Conservation (phyloP, 2,797 vertebrate genomes). For the Lepilemur septentrionalis region DNA sequence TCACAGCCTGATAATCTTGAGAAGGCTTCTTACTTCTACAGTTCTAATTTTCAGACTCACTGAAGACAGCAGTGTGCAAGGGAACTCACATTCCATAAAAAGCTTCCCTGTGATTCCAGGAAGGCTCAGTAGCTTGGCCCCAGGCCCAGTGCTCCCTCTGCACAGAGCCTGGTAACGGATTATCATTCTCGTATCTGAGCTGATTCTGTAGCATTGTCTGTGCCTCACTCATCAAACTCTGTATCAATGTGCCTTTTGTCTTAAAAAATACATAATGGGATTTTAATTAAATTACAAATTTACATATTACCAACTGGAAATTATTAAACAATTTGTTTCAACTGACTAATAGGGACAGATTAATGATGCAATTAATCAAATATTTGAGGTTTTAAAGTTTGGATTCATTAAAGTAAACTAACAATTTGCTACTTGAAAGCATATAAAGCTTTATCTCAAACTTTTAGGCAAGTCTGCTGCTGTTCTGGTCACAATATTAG, state of each 20-base stretch:
- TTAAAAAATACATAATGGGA: slow-evolving; percentile 72
- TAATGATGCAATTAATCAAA: slow-evolving; percentile 85
- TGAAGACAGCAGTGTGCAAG: background rate
- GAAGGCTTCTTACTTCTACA: background rate
- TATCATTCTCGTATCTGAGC: background rate
- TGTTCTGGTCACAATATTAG: background rate
- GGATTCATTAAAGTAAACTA: slow-evolving; percentile 84
- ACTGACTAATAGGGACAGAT: slow-evolving; percentile 81
- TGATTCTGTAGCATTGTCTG: background rate
- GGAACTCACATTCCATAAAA: background rate
- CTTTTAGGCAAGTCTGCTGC: background rate
- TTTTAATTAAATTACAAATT: slow-evolving; percentile 79
- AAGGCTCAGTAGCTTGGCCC: background rate
- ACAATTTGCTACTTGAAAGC: slow-evolving; percentile 82
- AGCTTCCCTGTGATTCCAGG: background rate
- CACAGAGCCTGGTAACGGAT: background rate
- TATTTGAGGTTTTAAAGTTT: slow-evolving; percentile 82
- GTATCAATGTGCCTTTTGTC: slow-evolving; percentile 53
- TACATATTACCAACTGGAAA: slow-evolving; percentile 78
- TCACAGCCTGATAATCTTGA: background rate
- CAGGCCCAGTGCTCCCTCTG: background rate
- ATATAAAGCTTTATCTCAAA: slow-evolving; percentile 67
- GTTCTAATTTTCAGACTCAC: background rate
- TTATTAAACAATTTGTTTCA: slow-evolving; percentile 83
- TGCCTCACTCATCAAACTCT: background rate